Percentiles rank a stretch among this genome's conserved stretches.
These are phyloP conservation scores for Chauna torquata DNA, from an alignment of 2,113 vertebrate genomes.

Conservation along the genomic window DNA sequence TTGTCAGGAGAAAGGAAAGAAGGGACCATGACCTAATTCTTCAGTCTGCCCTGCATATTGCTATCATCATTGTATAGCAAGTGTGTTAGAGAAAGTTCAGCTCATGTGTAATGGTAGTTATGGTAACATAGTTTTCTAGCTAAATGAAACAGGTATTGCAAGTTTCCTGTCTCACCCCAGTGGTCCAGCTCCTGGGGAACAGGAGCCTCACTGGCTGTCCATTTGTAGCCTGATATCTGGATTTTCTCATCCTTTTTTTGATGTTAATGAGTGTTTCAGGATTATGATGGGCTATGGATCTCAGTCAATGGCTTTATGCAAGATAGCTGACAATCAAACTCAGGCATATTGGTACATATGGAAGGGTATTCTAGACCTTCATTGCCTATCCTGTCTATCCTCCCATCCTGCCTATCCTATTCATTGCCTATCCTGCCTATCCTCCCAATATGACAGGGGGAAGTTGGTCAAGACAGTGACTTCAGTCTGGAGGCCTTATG, in stretches of 20 bases:
- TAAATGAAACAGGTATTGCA: rapidly evolving
- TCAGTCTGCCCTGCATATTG: not conserved
- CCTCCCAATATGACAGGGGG: too few relatives aligned
- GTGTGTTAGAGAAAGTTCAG: not conserved
- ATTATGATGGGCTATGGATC: not conserved
- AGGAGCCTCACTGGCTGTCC: not conserved
- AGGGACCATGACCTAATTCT: not conserved
- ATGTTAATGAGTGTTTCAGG: not conserved
- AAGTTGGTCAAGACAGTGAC: too few relatives aligned
- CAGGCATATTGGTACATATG: too few relatives aligned
- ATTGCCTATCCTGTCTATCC: too few relatives aligned
- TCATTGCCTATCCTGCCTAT: too few relatives aligned
- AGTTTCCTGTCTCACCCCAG: not conserved
- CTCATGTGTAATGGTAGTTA: not conserved
- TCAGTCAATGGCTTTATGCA: not conserved
- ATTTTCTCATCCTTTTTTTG: not conserved
- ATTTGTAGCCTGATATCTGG: not conserved
- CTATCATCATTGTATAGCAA: rapidly evolving
- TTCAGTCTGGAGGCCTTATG: not conserved
- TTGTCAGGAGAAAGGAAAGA: not conserved
- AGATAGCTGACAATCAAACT: not conserved
- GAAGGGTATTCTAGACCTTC: not conserved
- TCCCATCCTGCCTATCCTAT: too few relatives aligned
- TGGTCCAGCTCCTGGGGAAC: not conserved
- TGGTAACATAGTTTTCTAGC: not conserved